Percentiles rank a stretch among this genome's conserved stretches.
These are phyloP conservation scores for Gastracanthus pulcherrimus DNA, from an alignment of 2,888 invertebrate species.

Conservation along the genomic window DNA sequence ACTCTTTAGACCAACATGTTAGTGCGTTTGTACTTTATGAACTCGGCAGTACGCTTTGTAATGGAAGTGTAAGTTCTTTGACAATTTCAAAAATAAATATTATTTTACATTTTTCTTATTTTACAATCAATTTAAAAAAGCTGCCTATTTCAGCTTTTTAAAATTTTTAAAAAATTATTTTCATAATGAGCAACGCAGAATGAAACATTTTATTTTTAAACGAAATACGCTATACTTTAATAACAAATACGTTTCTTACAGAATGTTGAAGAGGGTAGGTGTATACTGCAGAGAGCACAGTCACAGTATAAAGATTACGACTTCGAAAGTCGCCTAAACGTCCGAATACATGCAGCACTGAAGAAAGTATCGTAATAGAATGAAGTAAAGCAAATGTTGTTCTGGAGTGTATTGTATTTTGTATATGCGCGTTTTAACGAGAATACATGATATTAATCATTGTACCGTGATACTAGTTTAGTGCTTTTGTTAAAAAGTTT, in stretches of 20 bases:
- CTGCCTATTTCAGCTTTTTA: no score
- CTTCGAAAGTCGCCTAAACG: conserved; percentile 83
- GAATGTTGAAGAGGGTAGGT: conserved; percentile 80
- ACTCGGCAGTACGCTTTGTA: conserved; percentile 77
- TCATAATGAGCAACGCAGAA: neutral
- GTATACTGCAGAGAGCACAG: conserved; percentile 78
- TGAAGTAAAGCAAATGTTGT: neutral
- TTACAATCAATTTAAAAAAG: neutral
- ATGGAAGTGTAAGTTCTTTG: conserved; percentile 65
- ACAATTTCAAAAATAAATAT: no score
- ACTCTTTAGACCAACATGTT: conserved; percentile 78
- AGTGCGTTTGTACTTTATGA: conserved; percentile 84
- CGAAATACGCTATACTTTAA: neutral
- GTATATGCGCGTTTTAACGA: conserved; percentile 11
- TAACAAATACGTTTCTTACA: conserved; percentile 70
- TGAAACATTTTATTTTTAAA: neutral
- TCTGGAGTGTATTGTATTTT: conserved; percentile 36
- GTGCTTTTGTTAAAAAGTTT: conserved; percentile 36
- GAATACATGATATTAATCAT: conserved; percentile 7
- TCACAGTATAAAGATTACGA: conserved; percentile 82
- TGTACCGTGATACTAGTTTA: conserved; percentile 47
- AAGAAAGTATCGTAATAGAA: conserved; percentile 52
- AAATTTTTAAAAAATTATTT: neutral
- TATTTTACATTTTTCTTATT: neutral
- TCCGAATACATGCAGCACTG: conserved; percentile 80